phyloP scores from a whole-genome alignment of 1,140 invertebrate species.

The Eurytemora carolleeae region DNA sequence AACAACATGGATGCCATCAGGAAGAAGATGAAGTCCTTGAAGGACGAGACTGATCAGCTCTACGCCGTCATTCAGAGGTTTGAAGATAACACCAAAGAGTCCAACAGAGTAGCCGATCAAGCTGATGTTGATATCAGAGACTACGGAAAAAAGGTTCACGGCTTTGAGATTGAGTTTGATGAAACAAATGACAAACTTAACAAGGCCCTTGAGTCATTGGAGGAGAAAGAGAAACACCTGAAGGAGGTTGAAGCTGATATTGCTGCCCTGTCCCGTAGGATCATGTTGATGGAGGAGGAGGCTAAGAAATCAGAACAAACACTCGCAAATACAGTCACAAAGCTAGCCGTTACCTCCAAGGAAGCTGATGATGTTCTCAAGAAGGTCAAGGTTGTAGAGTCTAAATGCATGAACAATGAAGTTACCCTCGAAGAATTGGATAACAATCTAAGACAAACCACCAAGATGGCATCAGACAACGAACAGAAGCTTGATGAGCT shows the following conservation, averaged over 20 bases:
- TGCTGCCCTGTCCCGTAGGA: slow-evolving; percentile 2
- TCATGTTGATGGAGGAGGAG: slow-evolving; percentile 15
- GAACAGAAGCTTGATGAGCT: slow-evolving; percentile 13
- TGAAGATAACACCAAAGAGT: slow-evolving; percentile 12
- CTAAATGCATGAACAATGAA: slow-evolving; percentile 12
- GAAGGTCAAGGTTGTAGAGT: slow-evolving; percentile 13
- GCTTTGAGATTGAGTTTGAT: too few species aligned
- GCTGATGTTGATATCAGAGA: slow-evolving; percentile 12
- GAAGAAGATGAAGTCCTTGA: too few species aligned
- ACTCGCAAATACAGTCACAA: slow-evolving; percentile 11
- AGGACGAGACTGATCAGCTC: too few species aligned
- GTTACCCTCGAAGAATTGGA: slow-evolving; percentile 8
- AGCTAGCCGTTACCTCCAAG: slow-evolving; percentile 12
- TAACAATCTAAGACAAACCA: slow-evolving; percentile 11
- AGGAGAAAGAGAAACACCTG: slow-evolving; percentile 12
- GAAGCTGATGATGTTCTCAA: slow-evolving; percentile 13
- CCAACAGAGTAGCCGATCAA: slow-evolving; percentile 7
- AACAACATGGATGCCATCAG: too few species aligned
- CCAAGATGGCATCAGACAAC: slow-evolving; percentile 13
- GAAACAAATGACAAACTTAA: slow-evolving; percentile 13
- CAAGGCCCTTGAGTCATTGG: slow-evolving; percentile 10
- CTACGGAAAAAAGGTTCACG: slow-evolving; percentile 12
- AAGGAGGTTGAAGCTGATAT: slow-evolving; percentile 13
- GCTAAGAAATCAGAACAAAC: slow-evolving; percentile 12
- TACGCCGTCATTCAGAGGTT: too few species aligned